Percentiles rank a stretch among this genome's conserved stretches.
Evolutionary conservation across 1,140 invertebrate species (phyloP).

Genomic region (Rhagoletis zephyria): DNA sequence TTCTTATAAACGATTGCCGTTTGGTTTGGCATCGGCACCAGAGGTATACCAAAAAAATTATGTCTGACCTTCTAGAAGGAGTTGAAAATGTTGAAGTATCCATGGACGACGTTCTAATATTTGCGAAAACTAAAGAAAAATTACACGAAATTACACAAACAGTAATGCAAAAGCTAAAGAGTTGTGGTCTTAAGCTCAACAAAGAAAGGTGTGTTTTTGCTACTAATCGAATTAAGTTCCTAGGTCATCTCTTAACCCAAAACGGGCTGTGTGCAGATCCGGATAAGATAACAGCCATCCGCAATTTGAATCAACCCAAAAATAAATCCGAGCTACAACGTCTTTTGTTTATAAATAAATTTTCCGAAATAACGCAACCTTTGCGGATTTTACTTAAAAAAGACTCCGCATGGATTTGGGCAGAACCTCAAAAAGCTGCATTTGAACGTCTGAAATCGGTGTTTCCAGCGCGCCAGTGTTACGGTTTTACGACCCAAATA

Average conservation of each 20-base stretch:
- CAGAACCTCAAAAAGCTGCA: constrained; percentile 60
- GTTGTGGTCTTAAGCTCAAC: constrained; percentile 64
- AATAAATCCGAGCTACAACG: constrained; percentile 69
- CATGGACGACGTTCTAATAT: constrained; percentile 67
- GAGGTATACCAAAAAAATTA: constrained; percentile 61
- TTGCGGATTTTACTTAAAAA: constrained; percentile 72
- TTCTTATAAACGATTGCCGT: constrained; percentile 64
- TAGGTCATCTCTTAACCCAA: constrained; percentile 67
- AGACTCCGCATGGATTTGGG: constrained; percentile 68
- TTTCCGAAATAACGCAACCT: constrained; percentile 66
- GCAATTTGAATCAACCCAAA: constrained; percentile 58
- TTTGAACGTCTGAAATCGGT: constrained; percentile 70
- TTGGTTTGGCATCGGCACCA: constrained; percentile 63
- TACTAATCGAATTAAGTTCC: constrained; percentile 61
- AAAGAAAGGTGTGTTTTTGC: constrained; percentile 62
- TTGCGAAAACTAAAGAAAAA: constrained; percentile 43
- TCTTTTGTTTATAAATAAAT: constrained; percentile 73
- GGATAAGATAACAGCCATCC: constrained; percentile 69
- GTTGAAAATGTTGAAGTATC: constrained; percentile 59
- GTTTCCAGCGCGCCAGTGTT: constrained; percentile 59
- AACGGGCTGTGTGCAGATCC: constrained; percentile 67
- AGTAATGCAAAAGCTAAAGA: constrained; percentile 60
- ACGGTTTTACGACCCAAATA: constrained; percentile 60
- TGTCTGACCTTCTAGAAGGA: constrained; percentile 58
- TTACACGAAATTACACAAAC: constrained; percentile 50